Base-by-base conservation (phyloP, 30 jellyfish, hydroid and myxozoan genomes). In the Clytia hemisphaerica region DNA sequence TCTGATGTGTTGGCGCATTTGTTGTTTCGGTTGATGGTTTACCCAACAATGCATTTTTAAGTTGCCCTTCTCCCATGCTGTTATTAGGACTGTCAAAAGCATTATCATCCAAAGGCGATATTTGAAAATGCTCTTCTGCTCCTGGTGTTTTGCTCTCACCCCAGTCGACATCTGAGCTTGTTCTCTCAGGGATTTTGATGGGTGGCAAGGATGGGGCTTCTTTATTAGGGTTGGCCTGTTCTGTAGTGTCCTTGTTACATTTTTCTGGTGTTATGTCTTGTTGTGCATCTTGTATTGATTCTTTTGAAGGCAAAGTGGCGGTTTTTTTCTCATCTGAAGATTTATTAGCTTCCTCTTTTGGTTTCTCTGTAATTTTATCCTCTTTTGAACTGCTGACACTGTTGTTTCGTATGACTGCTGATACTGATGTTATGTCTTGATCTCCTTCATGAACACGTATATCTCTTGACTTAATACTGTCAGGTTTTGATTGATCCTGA, bases 71-170 rank as follows among this genome's bases (percentile, higher is more conserved):
- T n/a, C n/a, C n/a, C n/a, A n/a, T n/a, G n/a, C n/a, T n/a, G n/a
- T n/a, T n/a, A n/a, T n/a, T n/a, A n/a, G n/a, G n/a, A n/a, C n/a
- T 37, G 30, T 69, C 81, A 69, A 69, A 69, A 4, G 49, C 24
- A 3, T n/a, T 45, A 9, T 69, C 81, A 45, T 69, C 81, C 6
- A 69, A 18, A 7, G 81, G 81, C 15, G 24, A 28, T 28, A 69
- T n/a, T n/a, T n/a, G n/a, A n/a, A n/a, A n/a, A 29, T 0, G 24
- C 21, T 69, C 81, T 2, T 69, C 75, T 7, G 74, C 81, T 5
- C 77, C 73, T 6, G 81, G 81, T 47, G 81, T 69, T 49, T 69
- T 45, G 16, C 61, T 24, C 22, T 69, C 81, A 69, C 81, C 81
- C 81, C 81, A 69, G n/a, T 24, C 26, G 2, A 69, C 2, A 12